Evolutionary conservation across 1,140 invertebrate genomes (phyloP).

Genomic region (Neelides sp.): DNA sequence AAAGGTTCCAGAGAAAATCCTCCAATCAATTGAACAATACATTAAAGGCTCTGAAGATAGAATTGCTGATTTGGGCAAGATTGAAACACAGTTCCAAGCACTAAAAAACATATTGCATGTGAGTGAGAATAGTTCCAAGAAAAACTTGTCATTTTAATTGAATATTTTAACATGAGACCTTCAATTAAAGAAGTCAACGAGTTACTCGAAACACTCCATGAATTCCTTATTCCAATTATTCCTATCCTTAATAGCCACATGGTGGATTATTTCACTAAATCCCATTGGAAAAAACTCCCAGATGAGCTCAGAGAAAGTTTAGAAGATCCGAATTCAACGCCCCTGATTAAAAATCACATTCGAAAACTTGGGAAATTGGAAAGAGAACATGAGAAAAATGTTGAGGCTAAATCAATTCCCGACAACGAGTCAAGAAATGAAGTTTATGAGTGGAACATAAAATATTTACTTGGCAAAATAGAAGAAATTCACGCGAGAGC

Average conservation of each 20-base stretch:
- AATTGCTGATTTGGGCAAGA: conserved; percentile 43
- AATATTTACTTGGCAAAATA: conserved; percentile 35
- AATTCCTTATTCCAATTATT: conserved; percentile 46
- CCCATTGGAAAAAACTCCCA: conserved; percentile 46
- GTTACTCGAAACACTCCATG: conserved; percentile 41
- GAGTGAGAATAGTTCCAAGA: neutral
- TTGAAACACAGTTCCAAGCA: conserved; percentile 54
- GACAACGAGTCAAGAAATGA: conserved; percentile 31
- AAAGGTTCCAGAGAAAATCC: conserved; percentile 37
- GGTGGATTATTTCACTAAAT: conserved; percentile 62
- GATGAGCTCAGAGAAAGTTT: conserved; percentile 12
- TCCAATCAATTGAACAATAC: conserved; percentile 48
- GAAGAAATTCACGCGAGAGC: conserved; percentile 33
- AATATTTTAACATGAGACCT: conserved; percentile 33
- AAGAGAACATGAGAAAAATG: conserved; percentile 34
- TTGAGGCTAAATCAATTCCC: conserved; percentile 28
- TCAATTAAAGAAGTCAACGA: conserved; percentile 24
- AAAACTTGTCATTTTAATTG: neutral
- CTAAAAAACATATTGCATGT: neutral
- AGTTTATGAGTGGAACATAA: conserved; percentile 25
- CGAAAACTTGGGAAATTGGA: conserved; percentile 35
- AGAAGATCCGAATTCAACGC: conserved; percentile 37
- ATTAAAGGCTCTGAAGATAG: conserved; percentile 53
- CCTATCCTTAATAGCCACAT: conserved; percentile 61
- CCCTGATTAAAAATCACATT: conserved; percentile 42